Conservation (phyloP, 2,797 vertebrate species). For the Danio albolineatus region DNA sequence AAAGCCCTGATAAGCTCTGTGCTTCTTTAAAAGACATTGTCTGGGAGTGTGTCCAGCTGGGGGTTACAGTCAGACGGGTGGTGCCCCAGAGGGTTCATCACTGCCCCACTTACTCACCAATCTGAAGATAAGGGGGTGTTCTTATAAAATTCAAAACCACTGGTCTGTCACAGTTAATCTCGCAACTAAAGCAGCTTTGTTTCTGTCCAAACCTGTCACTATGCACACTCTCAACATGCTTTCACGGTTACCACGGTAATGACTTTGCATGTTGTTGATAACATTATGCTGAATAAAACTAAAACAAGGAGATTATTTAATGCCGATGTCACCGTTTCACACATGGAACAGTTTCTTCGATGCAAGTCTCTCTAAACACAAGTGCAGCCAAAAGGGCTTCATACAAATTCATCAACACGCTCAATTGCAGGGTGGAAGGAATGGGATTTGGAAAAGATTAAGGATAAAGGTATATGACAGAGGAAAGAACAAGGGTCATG, state of each 20-base stretch:
- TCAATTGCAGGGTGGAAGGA: constrained; percentile 64
- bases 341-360: background rate
- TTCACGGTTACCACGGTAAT: constrained; percentile 4
- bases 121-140: constrained; percentile 39
- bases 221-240: constrained; percentile 24
- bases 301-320: constrained; percentile 1
- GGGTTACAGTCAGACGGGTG: constrained; percentile 6
- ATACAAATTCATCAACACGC: background rate
- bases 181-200: constrained; percentile 49
- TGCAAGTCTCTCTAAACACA: background rate
- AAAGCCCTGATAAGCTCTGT: background rate
- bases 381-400: background rate
- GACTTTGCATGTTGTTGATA: background rate
- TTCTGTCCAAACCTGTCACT: constrained; percentile 45
- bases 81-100: constrained; percentile 56
- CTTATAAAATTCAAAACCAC: constrained; percentile 11
- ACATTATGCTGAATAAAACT: background rate
- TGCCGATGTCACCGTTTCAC: background rate
- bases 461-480: background rate
- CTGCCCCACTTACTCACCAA: constrained; percentile 61
- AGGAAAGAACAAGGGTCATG: constrained; percentile 21
- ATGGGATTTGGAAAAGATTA: constrained; percentile 63
- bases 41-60: constrained; percentile 57
- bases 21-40: background rate
- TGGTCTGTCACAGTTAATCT: constrained; percentile 38